Base-by-base conservation (phyloP, 2,888 invertebrate genomes). In the Temnothorax ravouxi region DNA sequence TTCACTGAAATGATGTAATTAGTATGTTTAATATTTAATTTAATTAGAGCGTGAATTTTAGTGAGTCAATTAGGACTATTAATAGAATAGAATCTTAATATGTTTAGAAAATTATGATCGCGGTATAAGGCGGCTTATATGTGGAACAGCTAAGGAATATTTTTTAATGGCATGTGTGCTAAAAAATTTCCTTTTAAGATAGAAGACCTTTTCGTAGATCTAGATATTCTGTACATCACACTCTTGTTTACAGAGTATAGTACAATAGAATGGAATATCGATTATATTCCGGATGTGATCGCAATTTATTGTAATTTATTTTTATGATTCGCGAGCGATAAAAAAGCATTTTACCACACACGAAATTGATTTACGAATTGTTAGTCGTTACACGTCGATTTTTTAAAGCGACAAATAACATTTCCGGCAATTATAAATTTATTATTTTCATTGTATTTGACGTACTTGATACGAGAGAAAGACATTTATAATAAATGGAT, bases 11-110 rank as follows among this genome's bases (percentile, higher is more conserved):
- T 71, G 1, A 21, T 59, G 18, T 59, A 21, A 79, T 69, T 69
- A 62, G 13, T 59, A 18, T 18, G 47, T 64, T 64, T 11, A 75
- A 64, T 38, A 75, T 13, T 0, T 64, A 34, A 50, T 64, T 75
- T 75, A 64, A 61, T 62, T 75, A 34, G 5, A 34, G 29, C 9
- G n/a, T 50, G 9, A 50, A 6, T 25, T 76, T 66, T 76, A 76
- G 38, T 3, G 21, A 76, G 21, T 75, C 5, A 34, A 1, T 75
- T 50, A 38, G 21, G 6, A 64, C 15, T 47, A 54, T 11, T 29
- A 75, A 47, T 62, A 50, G 67, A 67, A 67, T 50, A 50, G 50
- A 69, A 11, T 67, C 15, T 67, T 50, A 29, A 67, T 69, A 25
- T 18, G 6, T 69, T 50, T n/a, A 50, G 13, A 69, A 69, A 29